A percentile compares a stretch with the other conserved stretches of the same genome.
These are phyloP conservation scores for Indicator indicator DNA, from an alignment of 2,113 vertebrate genomes.

Conservation along the genomic window DNA sequence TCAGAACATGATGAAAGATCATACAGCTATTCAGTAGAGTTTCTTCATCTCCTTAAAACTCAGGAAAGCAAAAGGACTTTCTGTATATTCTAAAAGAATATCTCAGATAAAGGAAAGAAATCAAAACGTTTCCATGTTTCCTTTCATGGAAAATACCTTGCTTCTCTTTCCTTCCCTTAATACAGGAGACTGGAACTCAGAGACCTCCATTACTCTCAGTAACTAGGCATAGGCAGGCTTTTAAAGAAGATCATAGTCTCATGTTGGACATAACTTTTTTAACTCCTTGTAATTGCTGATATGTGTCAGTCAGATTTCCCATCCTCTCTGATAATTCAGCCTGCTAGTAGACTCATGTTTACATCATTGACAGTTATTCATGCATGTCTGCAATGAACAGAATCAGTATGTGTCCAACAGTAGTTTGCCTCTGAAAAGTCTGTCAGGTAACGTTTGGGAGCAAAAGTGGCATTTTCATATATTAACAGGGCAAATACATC, in stretches of 20 bases:
- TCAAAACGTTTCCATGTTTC: no score
- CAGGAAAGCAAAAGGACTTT: not conserved
- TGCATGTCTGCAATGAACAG: not conserved
- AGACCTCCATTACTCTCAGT: not conserved
- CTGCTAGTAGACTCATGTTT: not conserved
- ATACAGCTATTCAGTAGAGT: no score
- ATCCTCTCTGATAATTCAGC: not conserved
- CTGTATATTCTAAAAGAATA: not conserved
- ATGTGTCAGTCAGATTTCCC: not conserved
- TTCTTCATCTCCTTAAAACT: not conserved
- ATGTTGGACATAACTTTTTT: not conserved
- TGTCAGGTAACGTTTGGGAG: not conserved
- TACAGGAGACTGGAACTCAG: not conserved
- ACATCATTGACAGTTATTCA: not conserved
- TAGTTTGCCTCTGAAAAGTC: not conserved
- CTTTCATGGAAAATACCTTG: not conserved
- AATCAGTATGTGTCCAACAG: not conserved
- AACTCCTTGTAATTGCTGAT: not conserved
- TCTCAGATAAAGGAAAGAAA: not conserved
- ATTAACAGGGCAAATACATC: not conserved
- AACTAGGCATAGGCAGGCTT: not conserved
- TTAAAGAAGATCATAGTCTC: not conserved
- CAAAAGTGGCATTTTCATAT: not conserved
- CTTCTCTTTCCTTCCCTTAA: not conserved
- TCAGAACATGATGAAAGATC: not conserved